Percentiles rank a stretch among this genome's conserved stretches.
Conservation (phyloP, 2,113 vertebrate genomes). For the Hypomesus transpacificus region DNA sequence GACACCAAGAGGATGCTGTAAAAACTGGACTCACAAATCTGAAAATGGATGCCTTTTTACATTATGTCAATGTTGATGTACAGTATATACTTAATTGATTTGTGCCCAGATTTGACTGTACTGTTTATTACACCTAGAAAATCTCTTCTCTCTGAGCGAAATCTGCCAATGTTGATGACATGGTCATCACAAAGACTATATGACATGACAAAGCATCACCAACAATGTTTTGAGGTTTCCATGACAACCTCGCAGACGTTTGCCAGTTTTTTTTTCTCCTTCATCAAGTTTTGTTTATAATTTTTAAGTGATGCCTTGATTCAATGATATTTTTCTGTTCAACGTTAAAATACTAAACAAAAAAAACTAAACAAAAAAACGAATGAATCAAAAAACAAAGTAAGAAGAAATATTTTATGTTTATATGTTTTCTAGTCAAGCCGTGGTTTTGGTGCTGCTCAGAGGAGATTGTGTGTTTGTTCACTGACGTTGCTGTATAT, state of each 20-base stretch:
- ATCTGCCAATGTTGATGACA: slow-evolving; percentile 25
- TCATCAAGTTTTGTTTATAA: slow-evolving; percentile 16
- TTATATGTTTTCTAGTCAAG: slow-evolving; percentile 44
- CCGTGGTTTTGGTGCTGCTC: slow-evolving; percentile 76
- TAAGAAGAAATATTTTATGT: slow-evolving; percentile 7
- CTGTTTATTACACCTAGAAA: neutral
- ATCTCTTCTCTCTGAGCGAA: slow-evolving; percentile 3
- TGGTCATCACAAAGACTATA: slow-evolving; percentile 8
- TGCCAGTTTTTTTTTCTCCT: slow-evolving; percentile 5
- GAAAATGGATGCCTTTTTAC: slow-evolving; percentile 42
- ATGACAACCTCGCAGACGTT: slow-evolving; percentile 26
- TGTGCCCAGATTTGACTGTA: slow-evolving; percentile 31
- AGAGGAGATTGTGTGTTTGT: slow-evolving; percentile 71
- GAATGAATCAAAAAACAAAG: too few species aligned
- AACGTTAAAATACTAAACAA: too few species aligned
- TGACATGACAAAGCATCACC: neutral
- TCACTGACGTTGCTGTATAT: slow-evolving; percentile 68
- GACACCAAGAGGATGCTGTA: neutral
- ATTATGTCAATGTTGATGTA: slow-evolving; percentile 17
- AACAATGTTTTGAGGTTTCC: slow-evolving; percentile 30
- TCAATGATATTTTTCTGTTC: slow-evolving; percentile 56
- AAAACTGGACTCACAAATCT: neutral
- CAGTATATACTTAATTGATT: slow-evolving; percentile 30
- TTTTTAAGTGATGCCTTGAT: slow-evolving; percentile 56
- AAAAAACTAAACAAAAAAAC: too few species aligned